phyloP scores from a whole-genome alignment of 2,797 vertebrate species.

The Lophotriccus pileatus region DNA sequence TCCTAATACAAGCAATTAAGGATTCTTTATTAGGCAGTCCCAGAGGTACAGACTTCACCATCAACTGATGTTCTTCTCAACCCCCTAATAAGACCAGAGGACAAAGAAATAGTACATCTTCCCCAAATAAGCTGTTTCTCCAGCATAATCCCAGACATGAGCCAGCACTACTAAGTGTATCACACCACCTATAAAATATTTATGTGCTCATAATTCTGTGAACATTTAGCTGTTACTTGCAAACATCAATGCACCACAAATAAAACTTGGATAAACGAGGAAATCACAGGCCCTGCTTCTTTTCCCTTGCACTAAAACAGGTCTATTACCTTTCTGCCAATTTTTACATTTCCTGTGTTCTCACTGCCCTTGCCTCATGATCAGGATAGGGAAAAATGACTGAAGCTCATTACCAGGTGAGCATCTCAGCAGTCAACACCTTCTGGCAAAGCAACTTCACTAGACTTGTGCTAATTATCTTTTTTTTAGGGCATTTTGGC shows the following conservation, averaged over 20 bases:
- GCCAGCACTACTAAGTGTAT: not conserved
- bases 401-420: not conserved
- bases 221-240: not conserved
- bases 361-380: not conserved
- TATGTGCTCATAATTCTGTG: not conserved
- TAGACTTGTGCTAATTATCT: not conserved
- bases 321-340: not conserved
- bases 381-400: not conserved
- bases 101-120: not conserved
- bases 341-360: not conserved
- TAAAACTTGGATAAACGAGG: not conserved
- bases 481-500: not conserved
- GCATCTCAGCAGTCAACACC: not conserved
- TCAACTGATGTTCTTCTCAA: not conserved
- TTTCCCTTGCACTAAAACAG: not conserved
- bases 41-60: not conserved
- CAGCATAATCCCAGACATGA: not conserved
- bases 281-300: not conserved
- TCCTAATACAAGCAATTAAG: constrained; percentile 8
- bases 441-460: not conserved
- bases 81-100: not conserved
- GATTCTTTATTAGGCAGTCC: not conserved
- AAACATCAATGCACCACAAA: not conserved
- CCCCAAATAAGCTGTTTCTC: not conserved
- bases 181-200: not conserved